Base-by-base conservation (phyloP, 2,888 invertebrate genomes). In the Nycteola revayana region DNA sequence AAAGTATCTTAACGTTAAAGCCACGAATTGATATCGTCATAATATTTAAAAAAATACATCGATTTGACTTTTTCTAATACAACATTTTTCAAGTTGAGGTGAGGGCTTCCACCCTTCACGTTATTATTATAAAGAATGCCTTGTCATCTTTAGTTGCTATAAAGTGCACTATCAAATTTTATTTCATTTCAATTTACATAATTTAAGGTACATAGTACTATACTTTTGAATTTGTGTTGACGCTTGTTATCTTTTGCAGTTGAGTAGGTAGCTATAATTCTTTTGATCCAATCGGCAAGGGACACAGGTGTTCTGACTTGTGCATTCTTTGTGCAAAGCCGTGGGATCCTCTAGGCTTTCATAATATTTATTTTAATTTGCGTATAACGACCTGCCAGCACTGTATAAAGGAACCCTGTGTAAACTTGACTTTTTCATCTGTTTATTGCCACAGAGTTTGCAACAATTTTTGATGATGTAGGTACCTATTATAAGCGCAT, bases 271-370 rank as follows among this genome's bases (percentile, higher is more conserved):
- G n/a, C n/a, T n/a, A n/a, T n/a, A n/a, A n/a, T 21, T 43, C 39
- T 42, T 45, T 60, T 49, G 44, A 56, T 52, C 40, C 23, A 32
- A 34, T 37, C 36, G 10, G 36, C 30, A 28, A 41, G 46, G 49
- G 60, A 60, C 66, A 80, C 81, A 82, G 82, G 80, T 81, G 81
- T 58, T 72, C 71, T 81, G 82, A 81, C 80, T 81, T 79, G 80
- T 77, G 68, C 66, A 79, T 82, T 80, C 75, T 76, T 77, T 73
- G 63, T 69, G 59, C 57, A 55, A 60, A 45, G 43, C 44, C 67
- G 70, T 71, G 75, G 62, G 66, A 69, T 55, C 58, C 40, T 21
- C n/a, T 7, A 21, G 35, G 48, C 49, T 42, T 50, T 48, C 53
- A 66, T 40, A 51, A 55, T 52, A 49, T 57, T 59, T 57, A 60